These are phyloP conservation scores for Sitodiplosis mosellana DNA, from an alignment of 1,140 invertebrate species.

Conservation along the genomic window DNA sequence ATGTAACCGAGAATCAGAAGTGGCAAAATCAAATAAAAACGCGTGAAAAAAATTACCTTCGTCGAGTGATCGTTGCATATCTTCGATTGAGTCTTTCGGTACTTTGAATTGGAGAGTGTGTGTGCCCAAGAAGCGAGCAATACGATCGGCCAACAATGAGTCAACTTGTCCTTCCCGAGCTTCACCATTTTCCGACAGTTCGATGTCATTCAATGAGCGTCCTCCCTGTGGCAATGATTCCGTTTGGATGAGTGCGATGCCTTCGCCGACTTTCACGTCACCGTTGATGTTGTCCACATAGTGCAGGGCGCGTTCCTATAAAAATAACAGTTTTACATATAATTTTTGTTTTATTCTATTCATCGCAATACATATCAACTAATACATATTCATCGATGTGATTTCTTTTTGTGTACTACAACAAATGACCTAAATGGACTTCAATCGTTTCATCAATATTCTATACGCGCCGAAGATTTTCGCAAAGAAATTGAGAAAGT, in stretches of 20 bases:
- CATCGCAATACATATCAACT: no score
- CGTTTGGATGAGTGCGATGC: conserved; percentile 45
- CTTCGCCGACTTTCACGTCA: conserved; percentile 38
- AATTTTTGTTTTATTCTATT: not conserved
- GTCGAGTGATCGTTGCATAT: conserved; percentile 44
- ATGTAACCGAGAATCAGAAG: not conserved
- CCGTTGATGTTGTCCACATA: conserved; percentile 40
- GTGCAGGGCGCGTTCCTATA: conserved; percentile 43
- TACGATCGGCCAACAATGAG: conserved; percentile 49
- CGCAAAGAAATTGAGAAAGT: no score
- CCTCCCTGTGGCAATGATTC: conserved; percentile 33
- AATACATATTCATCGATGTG: not conserved
- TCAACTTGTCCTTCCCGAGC: conserved; percentile 58
- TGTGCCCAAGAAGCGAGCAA: conserved; percentile 52
- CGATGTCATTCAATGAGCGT: conserved; percentile 28
- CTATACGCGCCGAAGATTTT: no score
- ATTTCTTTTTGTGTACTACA: no score
- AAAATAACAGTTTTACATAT: conserved; percentile 4
- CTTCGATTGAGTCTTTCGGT: conserved; percentile 43
- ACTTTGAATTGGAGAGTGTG: conserved; percentile 61
- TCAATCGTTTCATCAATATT: no score
- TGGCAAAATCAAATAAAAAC: not conserved
- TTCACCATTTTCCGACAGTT: conserved; percentile 43
- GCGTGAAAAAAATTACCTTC: conserved; percentile 28
- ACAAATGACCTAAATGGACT: no score